Base-by-base conservation (phyloP, 2,888 invertebrate species). In the Agonum fuliginosum region DNA sequence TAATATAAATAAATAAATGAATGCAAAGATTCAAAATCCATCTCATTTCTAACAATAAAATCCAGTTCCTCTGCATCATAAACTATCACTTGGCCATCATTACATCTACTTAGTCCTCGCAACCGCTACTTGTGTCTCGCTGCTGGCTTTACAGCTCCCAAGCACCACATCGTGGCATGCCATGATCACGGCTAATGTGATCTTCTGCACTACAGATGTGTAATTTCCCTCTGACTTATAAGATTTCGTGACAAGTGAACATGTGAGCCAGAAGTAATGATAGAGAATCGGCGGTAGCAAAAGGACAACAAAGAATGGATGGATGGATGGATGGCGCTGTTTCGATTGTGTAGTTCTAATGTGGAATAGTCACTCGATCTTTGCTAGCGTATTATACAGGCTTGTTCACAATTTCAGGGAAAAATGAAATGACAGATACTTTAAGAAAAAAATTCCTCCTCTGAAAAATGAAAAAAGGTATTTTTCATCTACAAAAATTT, bases 251-350 rank as follows among this genome's bases (percentile, higher is more conserved):
- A 67, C 67, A 67, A 37, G 5, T 20, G 12, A 6, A 19, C 41
- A 67, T 67, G 67, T 67, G 67, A 37, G n/a, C n/a, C n/a, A n/a
- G n/a, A n/a, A n/a, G 37, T 67, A 67, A 67, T 67, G 12, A 67
- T 37, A 67, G 67, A 6, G 19, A 20, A 54, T 22, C 22, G 22
- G 67, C 41, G 5, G 41, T 19, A 54, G 54, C 24, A 43, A 46
- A 8, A 17, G 17, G 12, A 17, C 14, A 46, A 46, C 6, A 6
- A 20, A 12, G 14, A 17, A 51, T 22, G 20, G 10, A n/a, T 51
- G 51, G 27, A 30, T 27, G 27, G 6, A 27, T 27, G 58, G 14
- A 62, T 27, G 3, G 24, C 3, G 6, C 5, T 46, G 46, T 8
- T 37, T 37, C 12, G 48, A 48, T 54, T 54, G 54, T 37, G 12